A percentile compares a stretch with the other conserved stretches of the same genome.
Conservation (phyloP, 2,797 vertebrate species). For the Enoplosus armatus region DNA sequence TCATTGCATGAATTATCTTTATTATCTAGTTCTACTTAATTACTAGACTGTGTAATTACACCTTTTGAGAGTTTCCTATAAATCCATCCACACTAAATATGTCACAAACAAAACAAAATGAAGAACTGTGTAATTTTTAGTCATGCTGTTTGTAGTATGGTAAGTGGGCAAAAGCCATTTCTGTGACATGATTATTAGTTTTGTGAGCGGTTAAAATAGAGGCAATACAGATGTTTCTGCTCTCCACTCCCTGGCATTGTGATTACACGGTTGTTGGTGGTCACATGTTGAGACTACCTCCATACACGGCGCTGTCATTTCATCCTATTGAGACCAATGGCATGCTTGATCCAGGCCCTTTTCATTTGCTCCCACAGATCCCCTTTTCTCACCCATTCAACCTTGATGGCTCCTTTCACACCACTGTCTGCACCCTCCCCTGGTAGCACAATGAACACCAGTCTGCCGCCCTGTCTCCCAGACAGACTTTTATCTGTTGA, state of each 20-base stretch:
- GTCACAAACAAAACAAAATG: neutral
- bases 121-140: neutral
- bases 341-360: slow-evolving; percentile 78
- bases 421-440: slow-evolving; percentile 79
- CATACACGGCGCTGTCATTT: slow-evolving; percentile 71
- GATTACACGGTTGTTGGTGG: slow-evolving; percentile 75
- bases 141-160: neutral
- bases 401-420: slow-evolving; percentile 86
- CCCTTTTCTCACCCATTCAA: slow-evolving; percentile 85
- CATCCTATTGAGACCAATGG: slow-evolving; percentile 78
- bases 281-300: slow-evolving; percentile 75
- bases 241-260: slow-evolving; percentile 58
- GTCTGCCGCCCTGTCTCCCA: slow-evolving; percentile 76
- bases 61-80: neutral
- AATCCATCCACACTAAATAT: neutral
- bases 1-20: neutral
- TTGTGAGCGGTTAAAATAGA: slow-evolving; percentile 45
- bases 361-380: slow-evolving; percentile 82
- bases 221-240: slow-evolving; percentile 48
- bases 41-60: neutral
- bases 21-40: neutral
- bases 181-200: slow-evolving; percentile 30
- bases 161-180: slow-evolving; percentile 11
- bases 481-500: slow-evolving; percentile 87
- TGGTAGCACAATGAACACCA: slow-evolving; percentile 83